These are phyloP conservation scores for Eunapius fragilis DNA, from an alignment of 37 sponge, comb jelly and placozoan species.

Conservation along the genomic window DNA sequence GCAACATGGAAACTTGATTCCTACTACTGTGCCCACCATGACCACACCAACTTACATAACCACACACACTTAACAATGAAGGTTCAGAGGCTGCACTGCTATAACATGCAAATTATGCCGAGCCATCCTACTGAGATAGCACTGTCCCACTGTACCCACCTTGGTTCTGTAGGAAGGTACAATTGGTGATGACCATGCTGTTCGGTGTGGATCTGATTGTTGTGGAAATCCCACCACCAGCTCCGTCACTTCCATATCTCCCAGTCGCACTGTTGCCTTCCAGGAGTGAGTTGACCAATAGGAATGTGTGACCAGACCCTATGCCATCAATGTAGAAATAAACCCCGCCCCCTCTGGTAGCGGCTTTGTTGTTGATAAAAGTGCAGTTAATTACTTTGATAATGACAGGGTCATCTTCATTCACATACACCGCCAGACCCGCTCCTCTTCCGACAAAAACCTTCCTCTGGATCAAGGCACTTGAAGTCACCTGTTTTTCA, in stretches of 20 bases:
- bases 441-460: slow-evolving; percentile 9
- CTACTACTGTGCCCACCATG: too few species aligned
- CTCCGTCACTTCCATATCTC: not conserved
- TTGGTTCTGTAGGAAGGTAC: too few species aligned
- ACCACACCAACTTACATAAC: too few species aligned
- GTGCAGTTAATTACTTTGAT: not conserved
- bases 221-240: not conserved
- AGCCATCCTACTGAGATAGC: too few species aligned
- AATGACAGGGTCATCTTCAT: not conserved
- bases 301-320: not conserved
- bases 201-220: too few species aligned
- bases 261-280: not conserved
- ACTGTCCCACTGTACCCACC: too few species aligned
- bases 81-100: too few species aligned
- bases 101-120: too few species aligned
- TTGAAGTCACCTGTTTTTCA: not conserved
- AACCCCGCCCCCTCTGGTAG: slow-evolving; percentile 19
- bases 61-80: too few species aligned
- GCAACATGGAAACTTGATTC: too few species aligned
- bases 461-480: not conserved
- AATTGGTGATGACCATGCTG: not conserved
- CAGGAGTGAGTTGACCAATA: not conserved
- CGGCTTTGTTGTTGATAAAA: slow-evolving; percentile 21
- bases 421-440: slow-evolving; percentile 1
- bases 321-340: not conserved